Base-by-base conservation (phyloP, 2,888 invertebrate genomes). In the Brenthis ino region DNA sequence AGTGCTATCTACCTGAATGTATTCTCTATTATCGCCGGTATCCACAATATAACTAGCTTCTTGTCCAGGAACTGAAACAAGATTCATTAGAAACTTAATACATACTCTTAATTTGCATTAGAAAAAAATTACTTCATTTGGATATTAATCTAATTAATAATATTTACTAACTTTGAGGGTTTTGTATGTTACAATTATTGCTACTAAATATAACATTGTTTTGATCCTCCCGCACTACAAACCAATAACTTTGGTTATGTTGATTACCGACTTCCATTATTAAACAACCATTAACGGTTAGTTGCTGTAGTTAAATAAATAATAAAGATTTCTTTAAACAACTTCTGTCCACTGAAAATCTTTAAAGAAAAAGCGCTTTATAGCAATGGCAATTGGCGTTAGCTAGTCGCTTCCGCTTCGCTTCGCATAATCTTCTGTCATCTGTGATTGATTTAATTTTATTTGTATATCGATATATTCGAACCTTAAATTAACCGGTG, bases 211-310 rank as follows among this genome's bases (percentile, higher is more conserved):
- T 85, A 28, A 91, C 89, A 80, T 91, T 92, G 72, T 85, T 88
- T 76, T 91, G 91, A 70, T 93, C 91, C 80, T 92, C 92, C 69
- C 91, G 82, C 2, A 92, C 79, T 6, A 92, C 89, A 76, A 91
- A 92, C 90, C 91, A 93, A 71, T 91, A 93, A 74, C 89, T 85
- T 82, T 87, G 91, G 71, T 85, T 90, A 64, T 87, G 86, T 11
- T 85, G 74, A 78, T 85, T 85, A 70, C 82, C 88, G 8, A 85
- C 71, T 74, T 91, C 89, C 89, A 89, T 89, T 48, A 65, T 66
- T 28, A 11, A 56, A 54, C 33, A 57, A 12, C 11, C 37, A 43
- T 8, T 43, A 43, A 43, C 37, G 1, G 11, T 11, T 43, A 28
- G 4, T 11, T 11, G 37, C 8, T 43, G 8, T 43, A 43, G 8